Evolutionary conservation across 2,888 invertebrate genomes (phyloP), one percentile per base, ranked within the genome.

Genomic region (Phymatocera aterrima): DNA sequence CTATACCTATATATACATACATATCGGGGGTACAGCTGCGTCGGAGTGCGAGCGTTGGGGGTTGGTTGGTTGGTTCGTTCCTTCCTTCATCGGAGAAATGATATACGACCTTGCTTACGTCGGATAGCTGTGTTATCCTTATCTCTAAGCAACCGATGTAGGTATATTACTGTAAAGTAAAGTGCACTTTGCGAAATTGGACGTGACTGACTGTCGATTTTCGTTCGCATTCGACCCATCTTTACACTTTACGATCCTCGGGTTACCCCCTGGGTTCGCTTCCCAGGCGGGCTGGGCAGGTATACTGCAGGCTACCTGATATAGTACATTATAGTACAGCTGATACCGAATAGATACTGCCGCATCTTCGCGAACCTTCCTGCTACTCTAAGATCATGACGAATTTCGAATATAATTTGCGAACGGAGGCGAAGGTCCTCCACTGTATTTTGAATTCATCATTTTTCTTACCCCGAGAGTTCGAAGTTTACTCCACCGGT

Each of bases 111-210:
- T 37, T 54, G 82, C 81, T 81, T 83, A 78, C 80, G 80, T 54
- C 72, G 57, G 54, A 77, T 77, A 65, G 80, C 77, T n/a, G 18
- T 34, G 48, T 81, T 82, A 81, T 77, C 80, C 80, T 82, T 83
- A 84, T 84, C 82, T 80, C 70, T 70, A 65, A 80, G 79, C 2
- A 46, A 40, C 54, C 31, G 15, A 54, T 24, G 15, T 74, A 2
- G 18, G 28, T 46, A 31, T 31, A 34, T 51, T 34, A 46, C 24
- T 18, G 79, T 78, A 78, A 78, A 83, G 79, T 78, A 78, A 78
- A 83, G 81, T 83, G 86, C 86, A 86, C 86, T 87, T 83, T 84
- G 81, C 82, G 81, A 84, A 83, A 87, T 87, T 86, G 84, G 83
- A 81, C 78, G 81, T 81, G 81, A 83, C 81, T 81, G 79, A 78